Evolutionary conservation across 92 coral and sea anemone species (phyloP), one percentile per base, ranked within the genome.

Genomic region (Porites evermanni): DNA sequence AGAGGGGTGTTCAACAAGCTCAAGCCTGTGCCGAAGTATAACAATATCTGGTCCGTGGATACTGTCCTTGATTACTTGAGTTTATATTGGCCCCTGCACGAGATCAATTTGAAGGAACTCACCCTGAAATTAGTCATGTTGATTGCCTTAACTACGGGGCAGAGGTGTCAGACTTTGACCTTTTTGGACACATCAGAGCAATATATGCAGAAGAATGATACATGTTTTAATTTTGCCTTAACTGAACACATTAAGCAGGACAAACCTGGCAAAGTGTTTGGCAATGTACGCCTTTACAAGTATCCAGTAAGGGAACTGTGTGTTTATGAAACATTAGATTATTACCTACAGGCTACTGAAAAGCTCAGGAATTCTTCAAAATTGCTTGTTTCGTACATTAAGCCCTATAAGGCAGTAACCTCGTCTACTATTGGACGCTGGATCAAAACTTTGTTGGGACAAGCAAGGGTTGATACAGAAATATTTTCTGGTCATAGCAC

Each of bases 131-230:
- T 88, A 68, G 95, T 85, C 64, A 81, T 82, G 82, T 67, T 93
- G 64, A 83, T 93, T 72, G 91, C 93, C 2, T 59, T 90, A 50
- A 75, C 91, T 10, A 89, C 93, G 12, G 93, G 95, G 4, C 95
- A 93, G 67, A 47, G 95, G 51, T 90, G 93, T 58, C 91, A 92
- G 82, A 92, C 93, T 0, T 17, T 92, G 64, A 58, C 89, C 0
- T 86, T 26, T 52, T 87, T 21, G 64, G 93, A 79, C 65, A 86
- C 64, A 23, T 89, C 91, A 67, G 92, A 67, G 23, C 18, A 69
- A 1, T 73, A 88, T 54, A 89, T 86, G 90, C 50, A 47, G 54
- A 85, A 24, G 32, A 85, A 69, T 74, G 50, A 29, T 8, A 24
- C 53, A 12, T 91, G 77, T 53, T 89, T 71, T 66, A 59, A 56